These are phyloP conservation scores for Synergus japonicus DNA, from an alignment of 2,888 invertebrate genomes.

Conservation along the genomic window DNA sequence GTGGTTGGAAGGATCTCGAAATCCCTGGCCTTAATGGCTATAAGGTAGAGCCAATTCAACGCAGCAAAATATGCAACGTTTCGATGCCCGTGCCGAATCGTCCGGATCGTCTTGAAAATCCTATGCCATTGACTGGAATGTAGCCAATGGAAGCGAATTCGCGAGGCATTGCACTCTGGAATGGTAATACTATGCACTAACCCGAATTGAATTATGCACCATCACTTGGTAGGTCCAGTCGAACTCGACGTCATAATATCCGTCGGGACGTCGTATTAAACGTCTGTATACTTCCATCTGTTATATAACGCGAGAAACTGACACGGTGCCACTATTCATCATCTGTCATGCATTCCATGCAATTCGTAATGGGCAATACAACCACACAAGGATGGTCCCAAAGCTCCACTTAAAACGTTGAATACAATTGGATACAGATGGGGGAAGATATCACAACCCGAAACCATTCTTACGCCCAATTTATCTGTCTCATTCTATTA, in stretches of 20 bases:
- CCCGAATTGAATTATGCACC: conserved; percentile 60
- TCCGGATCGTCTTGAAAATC: conserved; percentile 40
- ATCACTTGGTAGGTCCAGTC: conserved; percentile 37
- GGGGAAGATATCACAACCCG: background rate
- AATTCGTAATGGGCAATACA: conserved; percentile 38
- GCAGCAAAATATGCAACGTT: conserved; percentile 34
- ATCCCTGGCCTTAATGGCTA: conserved; percentile 24
- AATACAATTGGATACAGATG: conserved; percentile 29
- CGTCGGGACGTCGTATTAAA: conserved; percentile 62
- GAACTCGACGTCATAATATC: conserved; percentile 63
- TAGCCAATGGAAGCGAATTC: conserved; percentile 32
- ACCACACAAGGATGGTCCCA: background rate
- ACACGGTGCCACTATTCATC: conserved; percentile 19
- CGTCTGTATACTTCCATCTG: conserved; percentile 50
- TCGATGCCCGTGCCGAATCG: conserved; percentile 26
- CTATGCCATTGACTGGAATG: conserved; percentile 32
- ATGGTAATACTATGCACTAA: conserved; percentile 58
- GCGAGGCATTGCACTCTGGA: background rate
- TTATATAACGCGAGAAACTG: conserved; percentile 41
- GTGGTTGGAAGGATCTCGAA: conserved; percentile 28
- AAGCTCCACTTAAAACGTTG: conserved; percentile 11
- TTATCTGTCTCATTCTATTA: conserved; percentile 17
- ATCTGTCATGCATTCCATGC: conserved; percentile 26
- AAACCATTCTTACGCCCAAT: background rate
- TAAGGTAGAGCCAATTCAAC: conserved; percentile 30